Evolutionary conservation across 2,888 invertebrate species (phyloP).

Genomic region (Pammene fasciana): DNA sequence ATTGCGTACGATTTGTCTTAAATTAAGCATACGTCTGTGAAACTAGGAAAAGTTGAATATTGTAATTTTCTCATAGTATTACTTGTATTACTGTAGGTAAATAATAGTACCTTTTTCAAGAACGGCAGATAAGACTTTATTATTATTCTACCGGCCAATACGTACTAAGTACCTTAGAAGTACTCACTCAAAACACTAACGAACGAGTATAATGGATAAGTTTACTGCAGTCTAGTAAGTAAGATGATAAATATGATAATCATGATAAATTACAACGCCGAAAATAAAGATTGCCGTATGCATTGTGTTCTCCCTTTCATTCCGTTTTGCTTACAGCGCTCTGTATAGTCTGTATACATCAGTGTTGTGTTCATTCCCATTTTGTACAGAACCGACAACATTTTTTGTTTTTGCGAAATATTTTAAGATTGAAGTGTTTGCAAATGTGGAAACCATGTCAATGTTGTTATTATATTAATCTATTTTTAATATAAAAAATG

Average conservation of each 20-base stretch:
- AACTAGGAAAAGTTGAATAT: too few relatives aligned
- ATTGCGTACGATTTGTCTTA: too few relatives aligned
- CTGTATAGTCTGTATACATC: constrained; percentile 2
- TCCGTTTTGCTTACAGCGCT: neutral
- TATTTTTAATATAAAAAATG: too few relatives aligned
- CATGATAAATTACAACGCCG: neutral
- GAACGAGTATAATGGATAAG: too few relatives aligned
- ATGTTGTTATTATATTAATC: neutral
- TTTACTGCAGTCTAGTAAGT: constrained; percentile 15
- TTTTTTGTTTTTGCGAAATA: constrained; percentile 4
- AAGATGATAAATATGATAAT: constrained; percentile 8
- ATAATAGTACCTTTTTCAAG: too few relatives aligned
- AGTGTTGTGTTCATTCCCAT: constrained; percentile 26
- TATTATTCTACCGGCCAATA: too few relatives aligned
- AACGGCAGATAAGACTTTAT: too few relatives aligned
- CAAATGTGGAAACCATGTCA: neutral
- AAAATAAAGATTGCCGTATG: neutral
- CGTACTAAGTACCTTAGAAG: neutral
- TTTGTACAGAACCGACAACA: constrained; percentile 13
- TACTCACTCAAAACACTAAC: neutral
- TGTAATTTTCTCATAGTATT: too few relatives aligned
- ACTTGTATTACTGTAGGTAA: too few relatives aligned
- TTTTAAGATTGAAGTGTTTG: neutral
- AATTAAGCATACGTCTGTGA: too few relatives aligned
- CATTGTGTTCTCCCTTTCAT: constrained; percentile 12